Evolutionary conservation across 2,888 invertebrate genomes (phyloP), one percentile per base, ranked within the genome.

Genomic region (Malthinus seriepunctatus): DNA sequence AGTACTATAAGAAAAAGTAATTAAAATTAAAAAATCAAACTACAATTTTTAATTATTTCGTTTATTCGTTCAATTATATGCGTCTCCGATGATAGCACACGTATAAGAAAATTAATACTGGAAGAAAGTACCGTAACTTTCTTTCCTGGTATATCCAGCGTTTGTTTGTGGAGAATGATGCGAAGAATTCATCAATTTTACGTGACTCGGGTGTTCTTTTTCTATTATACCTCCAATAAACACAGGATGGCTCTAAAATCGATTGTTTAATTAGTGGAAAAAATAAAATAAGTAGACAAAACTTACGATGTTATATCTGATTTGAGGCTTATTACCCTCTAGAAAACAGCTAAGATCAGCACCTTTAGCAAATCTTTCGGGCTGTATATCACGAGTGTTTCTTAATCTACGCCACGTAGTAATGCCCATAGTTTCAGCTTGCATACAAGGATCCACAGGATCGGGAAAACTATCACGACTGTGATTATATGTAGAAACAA

Each of bases 111-210:
- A 51, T 45, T 72, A 88, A 74, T 89, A 89, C 72, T 87, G 87
- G 79, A 87, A 89, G 60, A 86, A 84, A 48, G 85, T 87, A 67
- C 89, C 89, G 65, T 88, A 91, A 39, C 88, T 87, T 6, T 87
- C 85, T 77, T 92, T 90, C 67, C 92, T 83, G 57, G 89, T 89
- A 79, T 86, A 92, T 2, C 92, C 92, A 60, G 90, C 89, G 76
- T 91, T 91, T 15, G 91, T 90, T 76, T 89, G 86, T 65, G 90
- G 89, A 9, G 87, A 87, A 75, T 91, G 91, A 34, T 89, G 88
- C 3, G 90, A 89, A n/a, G 88, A 88, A 74, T 90, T 90, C 80
- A 90, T 90, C 52, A 91, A 79, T 78, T 91, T 90, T 46, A 91
- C 84, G 69, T 86, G 88, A 76, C 87, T 85, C 6, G 89, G 89